Base-by-base conservation (phyloP, 2,113 vertebrate genomes). In the Addax nasomaculatus region DNA sequence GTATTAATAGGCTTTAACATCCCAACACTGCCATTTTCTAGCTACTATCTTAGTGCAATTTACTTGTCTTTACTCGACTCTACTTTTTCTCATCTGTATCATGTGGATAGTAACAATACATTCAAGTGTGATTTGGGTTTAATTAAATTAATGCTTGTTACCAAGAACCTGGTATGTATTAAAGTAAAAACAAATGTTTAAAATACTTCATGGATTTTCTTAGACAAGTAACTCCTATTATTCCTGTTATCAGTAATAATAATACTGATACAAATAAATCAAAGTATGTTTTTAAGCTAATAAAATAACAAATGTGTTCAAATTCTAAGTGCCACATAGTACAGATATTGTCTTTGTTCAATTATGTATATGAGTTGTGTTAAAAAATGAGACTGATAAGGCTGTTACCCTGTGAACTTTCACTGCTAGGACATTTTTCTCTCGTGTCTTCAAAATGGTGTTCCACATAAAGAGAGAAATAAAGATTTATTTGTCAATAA, bases 101-200 rank as follows among this genome's bases (percentile, higher is more conserved):
- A 93, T n/a, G 4, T 83, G 15, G 51, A 27, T 43, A 19, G 3
- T 73, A 78, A n/a, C 4, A 47, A 16, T 15, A 25, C 2, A 85
- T 43, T 57, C 39, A 84, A n/a, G 13, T 53, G 12, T 43, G 57
- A 57, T 62, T 90, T 62, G 45, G 30, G 10, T 80, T 94, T 70
- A 83, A 79, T 87, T 64, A 51, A 73, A 45, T 70, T 62, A 60
- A 60, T 55, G 17, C 15, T 88, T 19, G 23, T 86, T 81, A 49
- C 25, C n/a, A 95, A 81, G 29, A 97, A 55, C 12, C 55, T 95
- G 16, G 19, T n/a, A 51, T 76, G 33, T 47, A 45, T 87, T 70
- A 97, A 94, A 95, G 86, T 89, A 47, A 45, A 89, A 93, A 43
- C 21, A 89, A 85, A 43, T 89, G 13, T 81, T 85, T 58, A 85